Conservation (phyloP, 2,113 vertebrate species). For the Hemibagrus wyckioides region DNA sequence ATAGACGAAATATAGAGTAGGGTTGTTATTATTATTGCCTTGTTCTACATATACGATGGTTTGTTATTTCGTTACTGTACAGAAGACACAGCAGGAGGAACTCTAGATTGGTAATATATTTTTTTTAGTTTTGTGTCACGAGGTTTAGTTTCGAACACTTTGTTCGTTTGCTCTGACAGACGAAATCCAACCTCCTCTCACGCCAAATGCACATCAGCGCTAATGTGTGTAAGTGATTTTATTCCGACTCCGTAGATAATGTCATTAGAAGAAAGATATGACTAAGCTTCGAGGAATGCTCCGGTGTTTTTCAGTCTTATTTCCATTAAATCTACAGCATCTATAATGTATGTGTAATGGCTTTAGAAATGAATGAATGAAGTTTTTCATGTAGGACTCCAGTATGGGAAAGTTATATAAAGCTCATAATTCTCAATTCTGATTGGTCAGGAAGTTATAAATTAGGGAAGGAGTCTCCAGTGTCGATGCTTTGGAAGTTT, state of each 20-base stretch:
- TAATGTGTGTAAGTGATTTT: neutral
- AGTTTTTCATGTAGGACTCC: neutral
- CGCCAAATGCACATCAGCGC: neutral
- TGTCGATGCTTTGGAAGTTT: too few relatives aligned
- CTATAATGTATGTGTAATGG: neutral
- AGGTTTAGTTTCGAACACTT: neutral
- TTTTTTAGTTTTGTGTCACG: neutral
- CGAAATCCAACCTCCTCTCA: neutral
- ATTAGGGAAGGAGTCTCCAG: neutral
- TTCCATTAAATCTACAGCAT: neutral
- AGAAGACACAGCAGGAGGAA: neutral
- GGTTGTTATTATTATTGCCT: neutral
- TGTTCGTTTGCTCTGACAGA: neutral
- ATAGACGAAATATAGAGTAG: neutral
- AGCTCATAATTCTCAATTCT: neutral
- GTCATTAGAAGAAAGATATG: neutral
- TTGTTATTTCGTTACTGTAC: neutral
- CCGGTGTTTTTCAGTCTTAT: neutral
- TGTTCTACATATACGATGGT: neutral
- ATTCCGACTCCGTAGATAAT: neutral
- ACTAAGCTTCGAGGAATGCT: too few relatives aligned
- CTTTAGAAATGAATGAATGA: neutral
- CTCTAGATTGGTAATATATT: neutral
- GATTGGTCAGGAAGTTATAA: neutral
- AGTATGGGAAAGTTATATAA: neutral